phyloP scores from a whole-genome alignment of 2,797 vertebrate genomes.

The Neomorphus geoffroyi region DNA sequence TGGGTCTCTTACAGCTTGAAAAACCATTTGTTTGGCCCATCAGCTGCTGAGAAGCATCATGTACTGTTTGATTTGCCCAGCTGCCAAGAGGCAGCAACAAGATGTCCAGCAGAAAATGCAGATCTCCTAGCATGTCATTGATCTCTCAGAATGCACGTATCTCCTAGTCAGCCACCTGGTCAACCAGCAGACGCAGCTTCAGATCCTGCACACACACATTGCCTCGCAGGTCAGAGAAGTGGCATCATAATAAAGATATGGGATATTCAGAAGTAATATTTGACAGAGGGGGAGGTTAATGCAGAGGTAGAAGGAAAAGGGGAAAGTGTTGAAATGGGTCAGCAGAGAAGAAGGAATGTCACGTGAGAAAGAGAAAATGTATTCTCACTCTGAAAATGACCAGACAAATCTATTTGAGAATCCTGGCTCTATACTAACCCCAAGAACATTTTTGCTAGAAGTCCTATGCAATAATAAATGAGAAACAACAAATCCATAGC shows the following conservation, averaged over 20 bases:
- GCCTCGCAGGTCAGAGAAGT: neutral
- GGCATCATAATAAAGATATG: neutral
- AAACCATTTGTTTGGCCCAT: constrained; percentile 67
- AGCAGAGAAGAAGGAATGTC: neutral
- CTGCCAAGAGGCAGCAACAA: constrained; percentile 63
- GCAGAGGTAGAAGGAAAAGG: neutral
- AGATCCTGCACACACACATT: neutral
- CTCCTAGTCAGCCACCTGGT: constrained; percentile 28
- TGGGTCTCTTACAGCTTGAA: constrained; percentile 58
- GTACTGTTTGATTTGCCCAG: constrained; percentile 64
- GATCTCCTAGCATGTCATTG: constrained; percentile 42
- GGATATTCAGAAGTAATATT: neutral
- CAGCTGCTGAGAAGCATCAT: constrained; percentile 66
- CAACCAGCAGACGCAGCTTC: neutral
- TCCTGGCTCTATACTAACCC: neutral
- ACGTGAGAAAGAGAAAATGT: neutral
- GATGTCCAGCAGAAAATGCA: constrained; percentile 44
- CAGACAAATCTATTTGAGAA: neutral
- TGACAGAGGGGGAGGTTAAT: neutral
- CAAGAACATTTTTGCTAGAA: neutral
- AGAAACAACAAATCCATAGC: neutral
- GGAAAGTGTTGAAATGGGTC: neutral
- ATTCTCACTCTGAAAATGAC: constrained; percentile 11
- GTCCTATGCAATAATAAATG: neutral
- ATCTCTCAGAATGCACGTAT: neutral